These are phyloP conservation scores for Protobothrops flavoviridis DNA, from an alignment of 2,113 vertebrate genomes.

Conservation along the genomic window DNA sequence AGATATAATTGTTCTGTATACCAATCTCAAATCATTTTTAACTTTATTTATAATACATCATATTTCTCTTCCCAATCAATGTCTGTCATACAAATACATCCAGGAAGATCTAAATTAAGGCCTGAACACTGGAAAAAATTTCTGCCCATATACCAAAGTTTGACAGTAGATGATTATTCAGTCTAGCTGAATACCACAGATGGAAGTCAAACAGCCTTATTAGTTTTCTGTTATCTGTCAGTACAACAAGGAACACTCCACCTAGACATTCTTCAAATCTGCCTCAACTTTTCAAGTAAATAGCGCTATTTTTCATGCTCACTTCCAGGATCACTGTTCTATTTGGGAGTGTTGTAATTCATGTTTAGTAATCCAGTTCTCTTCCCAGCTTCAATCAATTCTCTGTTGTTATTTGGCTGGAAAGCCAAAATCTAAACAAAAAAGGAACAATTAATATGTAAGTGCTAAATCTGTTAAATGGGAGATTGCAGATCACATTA, in stretches of 20 bases:
- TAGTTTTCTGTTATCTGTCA: background rate
- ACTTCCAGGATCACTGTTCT: slow-evolving; percentile 31
- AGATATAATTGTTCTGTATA: background rate
- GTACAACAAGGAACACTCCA: background rate
- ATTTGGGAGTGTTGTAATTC: slow-evolving; percentile 56
- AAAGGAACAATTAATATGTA: slow-evolving; percentile 60
- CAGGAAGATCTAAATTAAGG: background rate
- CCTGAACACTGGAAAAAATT: background rate
- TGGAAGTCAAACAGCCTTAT: background rate
- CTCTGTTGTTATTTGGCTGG: slow-evolving; percentile 52
- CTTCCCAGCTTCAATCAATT: slow-evolving; percentile 60
- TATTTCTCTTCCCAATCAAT: background rate
- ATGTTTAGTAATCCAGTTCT: slow-evolving; percentile 55
- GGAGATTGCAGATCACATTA: slow-evolving; percentile 61
- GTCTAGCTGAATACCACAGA: background rate
- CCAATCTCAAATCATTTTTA: background rate
- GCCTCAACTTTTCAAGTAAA: slow-evolving; percentile 23
- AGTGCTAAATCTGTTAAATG: slow-evolving; percentile 55
- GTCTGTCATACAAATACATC: background rate
- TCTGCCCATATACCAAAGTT: background rate
- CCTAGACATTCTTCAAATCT: background rate
- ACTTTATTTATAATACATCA: background rate
- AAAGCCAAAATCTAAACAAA: slow-evolving; percentile 52
- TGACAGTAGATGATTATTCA: background rate
- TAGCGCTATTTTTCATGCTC: slow-evolving; percentile 43